These are phyloP conservation scores for Pseudomyrmex cubaensis DNA, from an alignment of 1,140 invertebrate species.

Conservation along the genomic window DNA sequence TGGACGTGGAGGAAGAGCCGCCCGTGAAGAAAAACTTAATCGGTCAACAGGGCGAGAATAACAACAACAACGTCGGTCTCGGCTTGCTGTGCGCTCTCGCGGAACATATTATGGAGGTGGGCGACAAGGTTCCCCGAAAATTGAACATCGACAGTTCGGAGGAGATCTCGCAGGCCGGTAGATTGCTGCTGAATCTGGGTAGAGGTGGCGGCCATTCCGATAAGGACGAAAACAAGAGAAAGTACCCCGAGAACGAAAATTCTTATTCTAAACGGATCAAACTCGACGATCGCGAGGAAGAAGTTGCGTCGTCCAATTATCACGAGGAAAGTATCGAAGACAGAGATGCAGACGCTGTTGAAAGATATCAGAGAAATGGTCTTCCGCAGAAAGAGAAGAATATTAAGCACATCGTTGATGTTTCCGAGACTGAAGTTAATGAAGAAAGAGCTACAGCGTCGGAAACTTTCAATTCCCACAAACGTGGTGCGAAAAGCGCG, in stretches of 20 bases:
- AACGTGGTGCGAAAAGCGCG: not conserved
- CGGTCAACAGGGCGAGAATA: conserved; percentile 75
- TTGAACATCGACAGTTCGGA: conserved; percentile 71
- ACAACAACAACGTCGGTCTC: conserved; percentile 86
- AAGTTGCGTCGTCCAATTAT: conserved; percentile 14
- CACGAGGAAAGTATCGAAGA: conserved; percentile 12
- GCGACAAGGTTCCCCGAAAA: conserved; percentile 78
- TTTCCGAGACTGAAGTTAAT: conserved; percentile 14
- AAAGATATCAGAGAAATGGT: not conserved
- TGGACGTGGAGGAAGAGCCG: conserved; percentile 71
- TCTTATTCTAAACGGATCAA: conserved; percentile 71
- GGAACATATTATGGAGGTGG: conserved; percentile 91
- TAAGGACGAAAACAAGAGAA: conserved; percentile 74
- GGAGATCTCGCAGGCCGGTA: conserved; percentile 73
- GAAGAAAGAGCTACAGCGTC: not conserved
- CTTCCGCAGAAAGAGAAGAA: conserved; percentile 49
- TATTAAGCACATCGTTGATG: conserved; percentile 68
- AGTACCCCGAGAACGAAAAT: conserved; percentile 76
- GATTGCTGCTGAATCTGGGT: conserved; percentile 71
- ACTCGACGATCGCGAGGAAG: conserved; percentile 28
- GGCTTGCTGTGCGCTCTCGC: conserved; percentile 93
- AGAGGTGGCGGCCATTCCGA: conserved; percentile 54
- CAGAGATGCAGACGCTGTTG: not conserved
- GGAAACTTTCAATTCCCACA: not conserved
- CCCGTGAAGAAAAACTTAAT: conserved; percentile 71